A percentile compares a stretch with the other conserved stretches of the same genome.
These are phyloP conservation scores for Hydrotaea diabolus DNA, from an alignment of 2,888 invertebrate species.

Conservation along the genomic window DNA sequence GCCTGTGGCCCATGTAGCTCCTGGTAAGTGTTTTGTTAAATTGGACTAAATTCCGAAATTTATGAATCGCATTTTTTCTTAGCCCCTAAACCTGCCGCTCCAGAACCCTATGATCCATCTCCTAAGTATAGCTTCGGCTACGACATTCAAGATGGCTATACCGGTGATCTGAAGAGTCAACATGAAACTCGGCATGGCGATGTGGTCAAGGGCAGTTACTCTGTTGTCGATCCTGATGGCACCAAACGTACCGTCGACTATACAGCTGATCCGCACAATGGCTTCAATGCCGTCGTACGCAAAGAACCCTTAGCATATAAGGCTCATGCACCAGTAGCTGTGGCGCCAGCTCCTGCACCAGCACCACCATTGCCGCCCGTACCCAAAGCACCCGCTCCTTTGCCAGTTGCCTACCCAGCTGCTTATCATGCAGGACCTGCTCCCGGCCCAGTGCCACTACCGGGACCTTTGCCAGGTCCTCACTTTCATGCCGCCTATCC, in stretches of 20 bases:
- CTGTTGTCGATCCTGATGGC: constrained; percentile 83
- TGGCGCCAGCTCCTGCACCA: constrained; percentile 71
- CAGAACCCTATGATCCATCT: constrained; percentile 79
- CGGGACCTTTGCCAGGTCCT: constrained; percentile 64
- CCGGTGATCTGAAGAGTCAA: constrained; percentile 82
- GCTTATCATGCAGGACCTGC: constrained; percentile 56
- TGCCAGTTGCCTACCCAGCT: constrained; percentile 15
- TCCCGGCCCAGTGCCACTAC: constrained; percentile 54
- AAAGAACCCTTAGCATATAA: constrained; percentile 79
- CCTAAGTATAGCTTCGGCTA: constrained; percentile 82
- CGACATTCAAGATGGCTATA: constrained; percentile 81
- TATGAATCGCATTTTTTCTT: background rate
- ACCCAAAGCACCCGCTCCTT: constrained; percentile 70
- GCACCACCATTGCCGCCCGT: constrained; percentile 74
- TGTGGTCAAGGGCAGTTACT: constrained; percentile 83
- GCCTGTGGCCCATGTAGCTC: constrained; percentile 71
- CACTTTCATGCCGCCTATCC: constrained; percentile 76
- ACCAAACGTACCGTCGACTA: constrained; percentile 85
- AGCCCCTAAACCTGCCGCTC: constrained; percentile 74
- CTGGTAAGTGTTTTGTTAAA: constrained; percentile 69
- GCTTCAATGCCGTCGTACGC: constrained; percentile 80
- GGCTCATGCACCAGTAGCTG: constrained; percentile 72
- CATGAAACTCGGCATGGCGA: constrained; percentile 85
- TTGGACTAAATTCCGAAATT: no score
- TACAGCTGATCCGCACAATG: constrained; percentile 82